phyloP scores from a whole-genome alignment of 2,797 vertebrate species.

The Neopelma chrysocephalum region DNA sequence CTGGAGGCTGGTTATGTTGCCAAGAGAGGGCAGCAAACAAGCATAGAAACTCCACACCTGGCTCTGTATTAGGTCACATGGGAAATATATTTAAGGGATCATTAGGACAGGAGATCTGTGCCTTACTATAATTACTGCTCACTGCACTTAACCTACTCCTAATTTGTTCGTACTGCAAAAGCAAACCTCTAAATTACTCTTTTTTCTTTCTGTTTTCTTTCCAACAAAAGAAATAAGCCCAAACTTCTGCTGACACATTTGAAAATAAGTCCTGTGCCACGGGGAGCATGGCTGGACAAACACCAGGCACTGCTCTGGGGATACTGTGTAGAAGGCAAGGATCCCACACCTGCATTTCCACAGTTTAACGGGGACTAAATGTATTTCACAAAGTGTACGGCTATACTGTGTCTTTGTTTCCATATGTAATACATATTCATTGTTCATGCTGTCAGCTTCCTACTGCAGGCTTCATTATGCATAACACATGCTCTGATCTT shows the following conservation, averaged over 20 bases:
- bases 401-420: not conserved
- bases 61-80: not conserved
- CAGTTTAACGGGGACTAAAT: not conserved
- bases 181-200: not conserved
- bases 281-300: not conserved
- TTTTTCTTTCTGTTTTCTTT: not conserved
- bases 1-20: not conserved
- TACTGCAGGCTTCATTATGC: not conserved
- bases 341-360: not conserved
- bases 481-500: not conserved
- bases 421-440: not conserved
- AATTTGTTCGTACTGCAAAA: not conserved
- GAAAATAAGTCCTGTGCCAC: not conserved
- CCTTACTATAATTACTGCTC: not conserved
- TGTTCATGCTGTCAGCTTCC: not conserved
- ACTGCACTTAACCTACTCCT: not conserved
- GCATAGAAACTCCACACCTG: not conserved
- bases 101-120: not conserved
- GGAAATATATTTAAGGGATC: not conserved
- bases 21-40: constrained; percentile 28
- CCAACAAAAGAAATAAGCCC: not conserved
- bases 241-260: not conserved
- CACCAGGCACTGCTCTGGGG: not conserved
- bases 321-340: not conserved
- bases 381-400: not conserved